phyloP scores from a whole-genome alignment of 2,888 invertebrate species.

The Pammene fasciana region DNA sequence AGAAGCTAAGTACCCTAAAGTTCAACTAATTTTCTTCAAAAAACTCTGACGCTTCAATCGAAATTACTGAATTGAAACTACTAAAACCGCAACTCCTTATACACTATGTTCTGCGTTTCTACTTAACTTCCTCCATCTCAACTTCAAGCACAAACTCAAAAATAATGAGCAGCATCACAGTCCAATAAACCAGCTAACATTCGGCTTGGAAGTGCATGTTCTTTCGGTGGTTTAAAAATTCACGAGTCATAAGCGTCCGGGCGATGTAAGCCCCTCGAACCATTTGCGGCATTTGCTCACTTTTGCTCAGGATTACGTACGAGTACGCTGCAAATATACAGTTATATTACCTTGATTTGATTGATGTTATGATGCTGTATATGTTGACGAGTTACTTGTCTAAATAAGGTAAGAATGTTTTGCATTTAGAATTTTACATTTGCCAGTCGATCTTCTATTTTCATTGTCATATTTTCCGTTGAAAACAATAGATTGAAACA shows the following conservation, averaged over 20 bases:
- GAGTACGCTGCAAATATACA: conserved; percentile 17
- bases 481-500: no score
- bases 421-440: not conserved
- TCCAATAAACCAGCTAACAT: conserved; percentile 32
- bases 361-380: conserved; percentile 18
- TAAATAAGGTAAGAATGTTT: not conserved
- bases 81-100: no score
- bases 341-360: conserved; percentile 31
- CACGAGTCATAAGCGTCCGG: conserved; percentile 72
- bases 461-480: no score
- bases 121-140: not conserved
- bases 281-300: conserved; percentile 55
- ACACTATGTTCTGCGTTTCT: no score
- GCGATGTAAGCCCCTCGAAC: conserved; percentile 56
- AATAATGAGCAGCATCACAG: conserved; percentile 29
- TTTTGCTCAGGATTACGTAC: conserved; percentile 51
- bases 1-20: not conserved
- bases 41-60: no score
- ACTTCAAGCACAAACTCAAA: conserved; percentile 1
- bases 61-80: no score
- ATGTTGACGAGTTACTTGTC: not conserved
- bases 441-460: no score
- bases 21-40: no score
- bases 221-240: conserved; percentile 72
- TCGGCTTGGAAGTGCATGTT: conserved; percentile 54